A percentile compares a stretch with the other conserved stretches of the same genome.
Conservation (phyloP, 2,888 invertebrate species). For the Mactromeris polynyma region DNA sequence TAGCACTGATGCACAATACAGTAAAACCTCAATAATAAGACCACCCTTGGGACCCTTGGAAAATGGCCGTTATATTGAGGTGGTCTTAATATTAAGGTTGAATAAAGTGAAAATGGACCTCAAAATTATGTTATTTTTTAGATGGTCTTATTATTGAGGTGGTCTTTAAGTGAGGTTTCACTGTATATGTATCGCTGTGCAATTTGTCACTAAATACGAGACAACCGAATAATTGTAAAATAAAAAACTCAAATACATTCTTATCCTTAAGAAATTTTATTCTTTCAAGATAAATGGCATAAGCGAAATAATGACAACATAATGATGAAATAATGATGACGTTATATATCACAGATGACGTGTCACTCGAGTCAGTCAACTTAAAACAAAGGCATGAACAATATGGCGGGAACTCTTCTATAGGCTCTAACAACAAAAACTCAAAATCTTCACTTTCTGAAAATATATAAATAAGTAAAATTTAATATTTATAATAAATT, state of each 20-base stretch:
- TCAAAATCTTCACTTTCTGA: not conserved
- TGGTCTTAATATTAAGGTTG: too few relatives aligned
- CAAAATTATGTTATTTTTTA: too few relatives aligned
- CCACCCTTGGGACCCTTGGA: too few relatives aligned
- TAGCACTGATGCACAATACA: too few relatives aligned
- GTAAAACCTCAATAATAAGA: too few relatives aligned
- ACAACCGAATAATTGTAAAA: too few relatives aligned
- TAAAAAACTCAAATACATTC: not conserved
- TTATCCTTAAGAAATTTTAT: not conserved
- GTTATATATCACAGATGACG: conserved; percentile 31
- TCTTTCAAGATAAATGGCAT: not conserved
- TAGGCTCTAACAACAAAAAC: not conserved
- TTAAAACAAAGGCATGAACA: conserved; percentile 28
- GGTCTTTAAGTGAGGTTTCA: too few relatives aligned
- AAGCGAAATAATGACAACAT: not conserved
- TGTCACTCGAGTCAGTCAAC: conserved; percentile 43
- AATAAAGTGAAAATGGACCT: too few relatives aligned
- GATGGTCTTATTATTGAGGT: too few relatives aligned
- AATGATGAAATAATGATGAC: conserved; percentile 6
- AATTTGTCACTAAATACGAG: too few relatives aligned
- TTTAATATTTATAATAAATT: not conserved
- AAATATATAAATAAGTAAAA: not conserved
- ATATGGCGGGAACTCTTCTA: conserved; percentile 4
- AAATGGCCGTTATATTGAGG: too few relatives aligned
- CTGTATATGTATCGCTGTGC: too few relatives aligned